Evolutionary conservation across 2,113 vertebrate species (phyloP).

Genomic region (Hyaena hyaena): DNA sequence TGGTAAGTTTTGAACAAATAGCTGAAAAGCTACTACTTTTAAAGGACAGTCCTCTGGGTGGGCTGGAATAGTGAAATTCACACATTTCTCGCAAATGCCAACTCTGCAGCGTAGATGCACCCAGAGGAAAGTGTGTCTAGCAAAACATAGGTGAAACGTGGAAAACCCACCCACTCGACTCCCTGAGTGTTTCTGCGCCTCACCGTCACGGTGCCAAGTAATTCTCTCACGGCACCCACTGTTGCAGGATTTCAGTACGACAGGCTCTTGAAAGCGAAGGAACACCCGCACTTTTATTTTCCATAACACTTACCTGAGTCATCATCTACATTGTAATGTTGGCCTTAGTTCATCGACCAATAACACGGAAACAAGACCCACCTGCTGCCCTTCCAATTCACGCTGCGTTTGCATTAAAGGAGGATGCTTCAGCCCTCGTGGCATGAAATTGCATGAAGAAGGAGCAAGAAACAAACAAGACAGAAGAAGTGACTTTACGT

Average conservation of each 20-base stretch:
- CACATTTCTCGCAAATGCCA: neutral
- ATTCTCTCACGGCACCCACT: rapidly evolving
- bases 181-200: neutral
- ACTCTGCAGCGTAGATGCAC: neutral
- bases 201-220: neutral
- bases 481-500: neutral
- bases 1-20: neutral
- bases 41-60: neutral
- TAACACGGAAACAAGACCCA: neutral
- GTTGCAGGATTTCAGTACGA: neutral
- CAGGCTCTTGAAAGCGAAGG: neutral
- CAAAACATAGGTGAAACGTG: neutral
- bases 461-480: neutral
- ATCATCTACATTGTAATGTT: neutral
- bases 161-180: no score
- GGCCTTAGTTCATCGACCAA: neutral
- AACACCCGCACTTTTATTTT: neutral
- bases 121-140: neutral
- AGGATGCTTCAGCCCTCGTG: rapidly evolving
- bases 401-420: neutral
- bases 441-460: neutral
- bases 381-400: neutral
- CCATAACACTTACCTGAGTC: neutral
- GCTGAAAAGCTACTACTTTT: neutral
- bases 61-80: neutral